These are phyloP conservation scores for Pegoplata infirma DNA, from an alignment of 2,888 invertebrate species.

Conservation along the genomic window DNA sequence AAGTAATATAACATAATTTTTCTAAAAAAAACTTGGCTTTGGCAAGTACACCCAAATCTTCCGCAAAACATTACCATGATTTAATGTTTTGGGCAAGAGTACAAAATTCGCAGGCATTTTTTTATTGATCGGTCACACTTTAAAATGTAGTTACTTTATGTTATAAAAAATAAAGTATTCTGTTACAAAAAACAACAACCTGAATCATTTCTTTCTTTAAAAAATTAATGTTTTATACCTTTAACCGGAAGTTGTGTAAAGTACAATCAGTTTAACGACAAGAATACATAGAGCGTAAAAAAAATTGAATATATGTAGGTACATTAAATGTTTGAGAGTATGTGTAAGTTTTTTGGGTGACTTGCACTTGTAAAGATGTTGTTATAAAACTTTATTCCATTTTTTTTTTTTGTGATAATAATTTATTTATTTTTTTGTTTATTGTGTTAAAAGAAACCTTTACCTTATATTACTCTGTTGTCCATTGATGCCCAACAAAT, in stretches of 20 bases:
- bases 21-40: too few species aligned
- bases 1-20: too few species aligned
- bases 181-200: conserved; percentile 27
- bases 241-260: conserved; percentile 55
- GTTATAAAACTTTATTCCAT: not conserved
- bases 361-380: conserved; percentile 5
- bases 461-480: conserved; percentile 41
- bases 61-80: too few species aligned
- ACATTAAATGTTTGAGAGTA: not conserved
- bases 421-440: conserved; percentile 26
- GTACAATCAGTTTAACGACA: conserved; percentile 57
- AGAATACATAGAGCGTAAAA: conserved; percentile 26
- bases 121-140: not conserved
- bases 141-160: not conserved
- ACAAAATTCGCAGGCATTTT: too few species aligned
- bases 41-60: too few species aligned
- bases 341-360: conserved; percentile 8
- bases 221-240: conserved; percentile 51
- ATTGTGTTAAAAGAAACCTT: conserved; percentile 18
- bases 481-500: conserved; percentile 41
- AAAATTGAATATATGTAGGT: not conserved
- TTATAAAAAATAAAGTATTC: not conserved
- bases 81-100: too few species aligned
- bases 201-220: conserved; percentile 45
- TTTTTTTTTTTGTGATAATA: conserved; percentile 33